Base-by-base conservation (phyloP, 2,113 vertebrate species). In the Seriola rivoliana region DNA sequence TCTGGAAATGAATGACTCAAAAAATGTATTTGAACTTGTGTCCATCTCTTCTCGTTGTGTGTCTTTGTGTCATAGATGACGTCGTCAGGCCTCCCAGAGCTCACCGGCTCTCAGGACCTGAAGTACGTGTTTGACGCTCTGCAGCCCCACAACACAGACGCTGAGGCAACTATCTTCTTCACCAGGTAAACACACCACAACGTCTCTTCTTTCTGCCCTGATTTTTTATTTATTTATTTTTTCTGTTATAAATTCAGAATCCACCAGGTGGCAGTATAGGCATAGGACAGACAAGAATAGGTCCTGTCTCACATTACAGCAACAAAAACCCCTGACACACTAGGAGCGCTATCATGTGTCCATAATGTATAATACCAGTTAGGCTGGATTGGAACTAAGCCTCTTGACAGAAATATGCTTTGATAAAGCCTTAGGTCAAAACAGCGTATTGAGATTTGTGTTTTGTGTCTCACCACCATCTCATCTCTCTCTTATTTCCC, bases 131-230 rank as follows among this genome's bases (percentile, higher is more conserved):
- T 96, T 69, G 98, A 99, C 85, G 97, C 98, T 52, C 96, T 99
- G 76, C 98, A 99, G 80, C 96, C 98, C 0, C 97, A 99, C 91
- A 98, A 97, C 87, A 98, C 97, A 44, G 98, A 99, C 62, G 96
- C 98, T 29, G 98, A 99, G 91, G 98, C 98, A 69, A 99, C 98
- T 2, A 97, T 99, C 93, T 98, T 99, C 93, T 99, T 99, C 84
- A 99, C 98, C 0, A 98, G 98, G 98, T 99, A 92, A 34, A 66
- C 16, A 1, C n/a, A 58, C 40, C 23, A 29, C 3, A 38, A 70
- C 62, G 32, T 29, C 21, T 69, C 0, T n/a, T 71, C 42, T 57
- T 1, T 1, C 16, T 46, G 8, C 8, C 1, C 50, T 29, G 21
- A 54, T 46, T 5, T 14, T 44, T 3, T 23, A 23, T 23, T 23